phyloP scores from a whole-genome alignment of 2,888 invertebrate species.

The Phrixothrix hirtus region DNA sequence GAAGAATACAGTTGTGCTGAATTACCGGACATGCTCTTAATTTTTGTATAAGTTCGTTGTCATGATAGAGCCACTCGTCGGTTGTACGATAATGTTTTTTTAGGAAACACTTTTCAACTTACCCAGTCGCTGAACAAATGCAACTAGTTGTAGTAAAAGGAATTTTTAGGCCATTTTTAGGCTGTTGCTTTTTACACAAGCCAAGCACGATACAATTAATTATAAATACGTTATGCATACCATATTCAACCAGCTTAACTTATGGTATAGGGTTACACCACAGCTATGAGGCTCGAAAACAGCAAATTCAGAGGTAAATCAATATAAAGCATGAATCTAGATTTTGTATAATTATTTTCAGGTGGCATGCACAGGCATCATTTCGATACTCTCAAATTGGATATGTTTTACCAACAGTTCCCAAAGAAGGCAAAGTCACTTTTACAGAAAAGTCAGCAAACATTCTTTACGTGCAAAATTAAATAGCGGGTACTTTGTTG shows the following conservation, averaged over 20 bases:
- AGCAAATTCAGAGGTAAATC: conserved; percentile 56
- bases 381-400: conserved; percentile 77
- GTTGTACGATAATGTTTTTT: too few species aligned
- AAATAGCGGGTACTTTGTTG: conserved; percentile 67
- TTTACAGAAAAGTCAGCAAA: conserved; percentile 64
- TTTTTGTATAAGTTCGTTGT: too few species aligned
- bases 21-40: too few species aligned
- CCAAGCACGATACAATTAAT: conserved; percentile 70
- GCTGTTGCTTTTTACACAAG: conserved; percentile 78
- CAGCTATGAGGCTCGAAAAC: conserved; percentile 60
- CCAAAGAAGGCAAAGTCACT: conserved; percentile 62
- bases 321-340: too few species aligned
- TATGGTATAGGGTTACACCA: conserved; percentile 65
- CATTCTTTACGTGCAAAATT: conserved; percentile 64
- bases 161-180: conserved; percentile 72
- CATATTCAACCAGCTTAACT: conserved; percentile 64
- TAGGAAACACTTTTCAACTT: too few species aligned
- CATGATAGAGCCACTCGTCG: too few species aligned
- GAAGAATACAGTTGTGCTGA: too few species aligned
- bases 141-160: conserved; percentile 55
- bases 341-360: too few species aligned
- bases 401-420: conserved; percentile 68
- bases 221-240: conserved; percentile 71
- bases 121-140: conserved; percentile 60
- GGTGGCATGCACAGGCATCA: conserved; percentile 70